These are phyloP conservation scores for Rhadinocentrus ornatus DNA, from an alignment of 2,797 vertebrate species.

Conservation along the genomic window DNA sequence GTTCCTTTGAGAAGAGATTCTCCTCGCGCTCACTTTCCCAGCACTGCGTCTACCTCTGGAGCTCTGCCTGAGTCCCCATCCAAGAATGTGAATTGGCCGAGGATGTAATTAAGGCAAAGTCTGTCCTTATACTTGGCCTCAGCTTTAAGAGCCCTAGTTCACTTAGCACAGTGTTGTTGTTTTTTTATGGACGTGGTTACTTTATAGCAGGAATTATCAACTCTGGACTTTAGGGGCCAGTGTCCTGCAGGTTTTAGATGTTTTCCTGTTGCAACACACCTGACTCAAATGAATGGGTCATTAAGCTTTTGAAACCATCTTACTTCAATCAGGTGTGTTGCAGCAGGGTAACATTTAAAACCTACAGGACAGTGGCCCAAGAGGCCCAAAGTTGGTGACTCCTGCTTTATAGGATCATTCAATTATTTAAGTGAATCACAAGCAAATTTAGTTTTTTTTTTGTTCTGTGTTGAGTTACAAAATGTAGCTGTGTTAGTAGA, in stretches of 20 bases:
- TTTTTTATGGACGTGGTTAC: conserved; percentile 36
- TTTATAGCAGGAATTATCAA: background rate
- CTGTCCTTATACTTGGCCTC: conserved; percentile 64
- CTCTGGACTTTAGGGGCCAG: background rate
- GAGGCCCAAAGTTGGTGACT: background rate
- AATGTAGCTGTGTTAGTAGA: background rate
- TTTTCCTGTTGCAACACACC: background rate
- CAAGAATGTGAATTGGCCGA: conserved; percentile 77
- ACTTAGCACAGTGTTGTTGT: conserved; percentile 31
- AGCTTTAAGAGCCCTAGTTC: conserved; percentile 63
- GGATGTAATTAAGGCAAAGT: conserved; percentile 74
- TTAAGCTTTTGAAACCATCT: background rate
- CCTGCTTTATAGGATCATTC: conserved; percentile 43
- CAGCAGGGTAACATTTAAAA: background rate
- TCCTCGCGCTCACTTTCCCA: conserved; percentile 80
- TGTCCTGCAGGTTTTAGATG: background rate
- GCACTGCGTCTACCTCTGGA: conserved; percentile 70
- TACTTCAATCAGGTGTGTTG: background rate
- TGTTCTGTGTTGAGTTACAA: conserved; percentile 27
- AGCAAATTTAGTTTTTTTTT: conserved; percentile 12
- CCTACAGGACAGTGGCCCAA: background rate
- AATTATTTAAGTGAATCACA: background rate
- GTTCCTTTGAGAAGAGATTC: conserved; percentile 78
- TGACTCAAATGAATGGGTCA: background rate
- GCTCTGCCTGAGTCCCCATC: conserved; percentile 55